phyloP scores from a whole-genome alignment of 2,113 vertebrate genomes.

The Alligator sinensis region DNA sequence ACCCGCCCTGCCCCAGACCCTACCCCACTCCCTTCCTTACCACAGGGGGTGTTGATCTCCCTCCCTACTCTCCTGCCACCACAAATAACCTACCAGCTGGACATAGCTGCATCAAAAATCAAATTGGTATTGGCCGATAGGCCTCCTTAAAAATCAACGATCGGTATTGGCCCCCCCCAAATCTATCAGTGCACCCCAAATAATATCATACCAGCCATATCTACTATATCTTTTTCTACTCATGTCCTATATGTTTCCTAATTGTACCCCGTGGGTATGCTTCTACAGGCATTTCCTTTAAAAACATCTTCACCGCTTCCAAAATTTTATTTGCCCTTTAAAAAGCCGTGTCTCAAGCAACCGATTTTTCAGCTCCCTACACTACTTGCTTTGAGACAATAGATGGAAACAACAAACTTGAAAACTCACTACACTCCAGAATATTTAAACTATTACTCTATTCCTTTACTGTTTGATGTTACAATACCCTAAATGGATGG shows the following conservation, averaged over 20 bases:
- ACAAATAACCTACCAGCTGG: too few relatives aligned
- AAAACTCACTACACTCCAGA: background rate
- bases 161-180: too few relatives aligned
- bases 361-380: background rate
- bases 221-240: background rate
- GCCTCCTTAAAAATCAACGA: too few relatives aligned
- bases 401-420: background rate
- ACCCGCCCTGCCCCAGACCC: too few relatives aligned
- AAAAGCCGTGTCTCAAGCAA: background rate
- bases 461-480: background rate
- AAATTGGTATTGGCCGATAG: too few relatives aligned
- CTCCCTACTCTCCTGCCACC: too few relatives aligned
- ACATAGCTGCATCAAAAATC: too few relatives aligned
- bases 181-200: background rate
- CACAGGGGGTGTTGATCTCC: too few relatives aligned
- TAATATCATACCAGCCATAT: background rate
- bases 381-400: background rate
- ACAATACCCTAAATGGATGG: rapidly evolving
- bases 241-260: background rate
- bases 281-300: background rate
- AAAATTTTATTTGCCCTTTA: background rate
- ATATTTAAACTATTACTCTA: background rate
- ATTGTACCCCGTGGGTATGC: too few relatives aligned
- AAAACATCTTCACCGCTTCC: background rate
- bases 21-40: too few relatives aligned